These are phyloP conservation scores for Thera britannica DNA, from an alignment of 2,888 invertebrate species.

Conservation along the genomic window DNA sequence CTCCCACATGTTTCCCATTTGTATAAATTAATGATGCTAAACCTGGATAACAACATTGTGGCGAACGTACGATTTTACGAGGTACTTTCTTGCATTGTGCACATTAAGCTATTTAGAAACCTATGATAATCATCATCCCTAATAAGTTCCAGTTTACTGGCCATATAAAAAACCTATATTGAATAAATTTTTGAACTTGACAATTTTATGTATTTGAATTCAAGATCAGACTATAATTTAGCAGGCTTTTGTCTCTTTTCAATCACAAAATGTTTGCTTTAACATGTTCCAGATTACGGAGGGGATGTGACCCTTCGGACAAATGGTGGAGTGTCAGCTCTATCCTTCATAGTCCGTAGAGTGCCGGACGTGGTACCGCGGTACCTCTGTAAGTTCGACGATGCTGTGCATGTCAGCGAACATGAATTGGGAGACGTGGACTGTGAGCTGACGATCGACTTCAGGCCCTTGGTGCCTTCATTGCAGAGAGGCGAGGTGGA, in stretches of 20 bases:
- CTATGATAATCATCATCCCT: background rate
- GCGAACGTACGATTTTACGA: constrained; percentile 16
- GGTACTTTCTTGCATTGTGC: constrained; percentile 4
- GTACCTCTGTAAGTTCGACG: constrained; percentile 88
- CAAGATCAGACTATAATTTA: background rate
- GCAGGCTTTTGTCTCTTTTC: background rate
- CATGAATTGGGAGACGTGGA: constrained; percentile 94
- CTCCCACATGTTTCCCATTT: constrained; percentile 18
- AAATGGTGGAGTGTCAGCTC: constrained; percentile 91
- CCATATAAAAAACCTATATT: background rate
- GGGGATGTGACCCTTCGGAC: constrained; percentile 93
- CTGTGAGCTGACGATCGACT: constrained; percentile 88
- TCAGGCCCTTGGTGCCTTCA: constrained; percentile 86
- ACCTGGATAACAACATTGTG: constrained; percentile 23
- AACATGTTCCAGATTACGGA: constrained; percentile 86
- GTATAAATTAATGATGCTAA: constrained; percentile 11
- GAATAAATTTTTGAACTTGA: background rate
- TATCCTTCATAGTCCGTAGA: constrained; percentile 92
- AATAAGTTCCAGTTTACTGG: background rate
- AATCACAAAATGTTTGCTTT: background rate
- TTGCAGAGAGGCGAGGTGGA: constrained; percentile 88
- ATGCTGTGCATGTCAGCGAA: constrained; percentile 91
- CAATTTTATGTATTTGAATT: background rate
- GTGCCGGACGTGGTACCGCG: constrained; percentile 93
- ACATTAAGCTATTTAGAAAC: constrained; percentile 16